Base-by-base conservation (phyloP, 2,113 vertebrate genomes). In the Sapajus apella region DNA sequence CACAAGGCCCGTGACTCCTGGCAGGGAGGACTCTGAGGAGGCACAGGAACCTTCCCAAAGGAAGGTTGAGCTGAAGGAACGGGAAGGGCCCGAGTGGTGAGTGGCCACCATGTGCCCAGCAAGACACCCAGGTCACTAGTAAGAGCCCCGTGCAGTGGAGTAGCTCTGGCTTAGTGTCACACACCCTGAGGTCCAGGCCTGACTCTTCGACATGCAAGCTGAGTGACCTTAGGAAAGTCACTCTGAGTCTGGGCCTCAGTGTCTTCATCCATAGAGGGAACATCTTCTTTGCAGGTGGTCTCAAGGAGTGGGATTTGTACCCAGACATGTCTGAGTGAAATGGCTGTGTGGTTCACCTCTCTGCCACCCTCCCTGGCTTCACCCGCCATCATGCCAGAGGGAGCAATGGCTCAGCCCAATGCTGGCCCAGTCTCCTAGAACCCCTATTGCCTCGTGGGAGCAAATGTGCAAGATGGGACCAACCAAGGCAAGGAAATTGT, bases 1-100 rank as follows among this genome's bases (percentile, higher is more conserved):
- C 16, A 3, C 58, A 73, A 85, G 66, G 79, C 56, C 72, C 43
- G 11, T n/a, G 81, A 66, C 32, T 88, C 45, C 75, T 27, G 45
- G 58, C 61, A 37, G 32, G 43, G 25, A 93, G 72, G 61, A 43
- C 56, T 76, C 32, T 0, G 12, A 92, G 47, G 68, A 25, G 21
- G 43, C 27, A 66, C 86, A 50, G 75, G 17, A 64, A n/a, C 93
- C 82, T 95, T 95, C 40, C 86, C 72, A 55, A 70, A 30, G 72
- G 35, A 83, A 45, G 4, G 21, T 0, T 56, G 91, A 82, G 88
- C 87, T 64, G 40, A 66, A 95, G 73, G 77, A 40, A 90, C 66
- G 8, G 45, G 35, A 73, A 66, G 30, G 5, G 11, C 32, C 1
- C 0, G 1, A 58, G 30, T 27, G 30, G 25, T 0, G 43, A 52